Base-by-base conservation (phyloP, 2,888 invertebrate species). In the Timema cristinae region DNA sequence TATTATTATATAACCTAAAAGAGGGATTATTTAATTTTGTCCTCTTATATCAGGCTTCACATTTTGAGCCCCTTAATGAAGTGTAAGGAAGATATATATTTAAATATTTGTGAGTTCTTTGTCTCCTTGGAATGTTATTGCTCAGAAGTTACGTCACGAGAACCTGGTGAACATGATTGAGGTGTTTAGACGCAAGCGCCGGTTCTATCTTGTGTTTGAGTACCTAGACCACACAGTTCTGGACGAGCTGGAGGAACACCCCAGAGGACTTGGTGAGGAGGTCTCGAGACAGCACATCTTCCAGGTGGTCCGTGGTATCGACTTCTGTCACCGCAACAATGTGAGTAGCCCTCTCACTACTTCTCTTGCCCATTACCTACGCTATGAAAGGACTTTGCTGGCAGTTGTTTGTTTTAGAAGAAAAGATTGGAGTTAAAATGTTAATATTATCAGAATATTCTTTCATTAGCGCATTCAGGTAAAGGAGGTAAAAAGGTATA, bases 121-220 rank as follows among this genome's bases (percentile, higher is more conserved):
- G 32, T 32, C 32, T 32, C 32, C 32, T 32, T 32, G 32, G 32
- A 54, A n/a, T 47, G 63, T 7, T 5, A 13, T 73, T 74, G 80
- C 80, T 6, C 84, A 94, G 94, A 92, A 91, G 87, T 86, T 95
- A 72, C 90, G 90, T 8, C 95, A 95, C 81, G 94, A 94, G 78
- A 94, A 95, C 82, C 83, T 95, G 74, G 94, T 95, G 70, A 92
- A 92, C 79, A 88, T 95, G 86, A 90, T 95, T 75, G 95, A 95
- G 82, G 94, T 94, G 75, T 95, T 95, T 81, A 87, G 94, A 13
- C 88, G 92, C 72, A 89, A 91, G 81, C 90, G 92, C 78, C 86
- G 94, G 69, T 91, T 94, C 80, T 94, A 94, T 83, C 84, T 95
- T 50, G 95, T 95, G 9, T 94, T 95, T 81, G 95, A 95, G 81